Percentiles rank a stretch among this genome's conserved stretches.
Conservation (phyloP, 2,888 invertebrate genomes). For the Drosophila mayaguana region DNA sequence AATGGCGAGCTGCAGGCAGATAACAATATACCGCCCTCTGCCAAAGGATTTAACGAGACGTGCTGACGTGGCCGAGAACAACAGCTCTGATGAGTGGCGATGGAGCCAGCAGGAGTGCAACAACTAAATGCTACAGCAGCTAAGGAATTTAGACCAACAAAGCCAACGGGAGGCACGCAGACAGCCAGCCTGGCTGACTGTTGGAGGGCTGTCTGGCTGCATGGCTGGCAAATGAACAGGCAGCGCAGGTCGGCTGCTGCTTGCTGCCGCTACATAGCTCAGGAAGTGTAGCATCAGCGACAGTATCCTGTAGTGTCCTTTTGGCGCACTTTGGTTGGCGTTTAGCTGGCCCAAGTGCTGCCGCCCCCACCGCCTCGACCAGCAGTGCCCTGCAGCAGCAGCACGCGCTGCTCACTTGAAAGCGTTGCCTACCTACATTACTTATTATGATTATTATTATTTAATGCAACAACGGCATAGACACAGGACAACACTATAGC, state of each 20-base stretch:
- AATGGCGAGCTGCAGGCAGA: slow-evolving; percentile 69
- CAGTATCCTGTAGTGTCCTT: slow-evolving; percentile 80
- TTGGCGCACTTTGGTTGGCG: slow-evolving; percentile 78
- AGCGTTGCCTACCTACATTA: slow-evolving; percentile 71
- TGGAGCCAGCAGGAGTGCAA: slow-evolving; percentile 50
- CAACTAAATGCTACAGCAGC: slow-evolving; percentile 66
- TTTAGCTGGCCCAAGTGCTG: slow-evolving; percentile 65
- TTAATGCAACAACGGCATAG: slow-evolving; percentile 69
- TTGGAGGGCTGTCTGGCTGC: neutral
- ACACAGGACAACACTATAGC: slow-evolving; percentile 49
- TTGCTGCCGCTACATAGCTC: slow-evolving; percentile 26
- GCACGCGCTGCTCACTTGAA: slow-evolving; percentile 56
- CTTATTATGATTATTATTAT: slow-evolving; percentile 78
- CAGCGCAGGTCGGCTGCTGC: slow-evolving; percentile 47
- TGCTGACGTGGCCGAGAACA: slow-evolving; percentile 55
- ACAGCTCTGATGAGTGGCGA: slow-evolving; percentile 53
- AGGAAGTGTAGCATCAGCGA: slow-evolving; percentile 79
- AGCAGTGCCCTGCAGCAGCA: slow-evolving; percentile 29
- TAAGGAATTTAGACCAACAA: slow-evolving; percentile 68
- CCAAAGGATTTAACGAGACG: slow-evolving; percentile 73
- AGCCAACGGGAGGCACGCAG: slow-evolving; percentile 36
- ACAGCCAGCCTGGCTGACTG: neutral
- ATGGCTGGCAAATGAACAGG: slow-evolving; percentile 71
- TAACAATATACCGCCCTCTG: slow-evolving; percentile 62
- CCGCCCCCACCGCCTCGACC: neutral